Evolutionary conservation across 30 jellyfish, hydroid and myxozoan genomes (phyloP), one percentile per base, ranked within the genome.

Genomic region (Aurelia coerulea): DNA sequence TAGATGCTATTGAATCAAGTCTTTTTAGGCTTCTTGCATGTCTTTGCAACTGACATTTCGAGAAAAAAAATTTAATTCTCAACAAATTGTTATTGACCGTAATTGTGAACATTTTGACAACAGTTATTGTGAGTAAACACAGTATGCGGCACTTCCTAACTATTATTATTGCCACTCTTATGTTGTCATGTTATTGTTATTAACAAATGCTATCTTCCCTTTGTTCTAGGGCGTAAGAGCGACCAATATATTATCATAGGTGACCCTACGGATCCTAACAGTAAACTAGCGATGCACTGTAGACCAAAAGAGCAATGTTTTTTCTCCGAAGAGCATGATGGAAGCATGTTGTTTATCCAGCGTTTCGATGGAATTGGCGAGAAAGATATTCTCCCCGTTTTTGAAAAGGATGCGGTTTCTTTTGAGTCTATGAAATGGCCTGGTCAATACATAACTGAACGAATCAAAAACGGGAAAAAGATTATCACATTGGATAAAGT

Each of bases 341-440:
- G 76, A 15, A 46, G 42, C 42, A 17, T 23, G 37, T 16, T 65
- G 6, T 65, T 65, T 46, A 65, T 23, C 37, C 3, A 23, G 16
- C 18, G 8, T 5, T 12, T 4, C 15, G 42, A 39, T 23, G 76
- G 39, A 10, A 0, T 16, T 19, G 76, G 76, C 17, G 76, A 65
- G 41, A 65, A 65, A 23, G 76, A 65, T 46, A 54, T 65, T 46
- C 42, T 23, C 76, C 76, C 76, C 0, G 42, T 65, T 65, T 46
- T 65, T 23, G 52, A 23, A 18, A 23, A 23, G 5, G 42, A 65
- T 65, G 76, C 76, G 1, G 8, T 65, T 23, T 65, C 76, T 23
- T 65, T 65, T 23, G 76, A 65, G 42, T 65, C 76, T 18, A 54
- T 18, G 5, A 65, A 65, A 23, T 65, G 37, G 52, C 76, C 76